Evolutionary conservation across 2,113 vertebrate species (phyloP), one percentile per base, ranked within the genome.

Genomic region (Pyxicephalus adspersus): DNA sequence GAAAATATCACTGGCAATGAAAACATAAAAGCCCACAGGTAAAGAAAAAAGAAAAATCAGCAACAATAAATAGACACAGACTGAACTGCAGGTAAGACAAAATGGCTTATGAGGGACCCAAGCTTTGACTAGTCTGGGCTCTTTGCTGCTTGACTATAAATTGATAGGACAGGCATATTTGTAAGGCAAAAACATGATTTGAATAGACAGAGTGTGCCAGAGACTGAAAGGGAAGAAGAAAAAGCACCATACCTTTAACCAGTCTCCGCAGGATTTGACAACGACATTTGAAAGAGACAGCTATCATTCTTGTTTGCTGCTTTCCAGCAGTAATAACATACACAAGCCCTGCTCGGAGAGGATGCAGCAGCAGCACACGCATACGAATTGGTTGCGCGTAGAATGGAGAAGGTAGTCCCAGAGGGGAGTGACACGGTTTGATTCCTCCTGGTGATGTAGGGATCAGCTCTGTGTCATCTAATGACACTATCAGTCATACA

Each of bases 231-330:
- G 85, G 85, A 72, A 89, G 88, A 77, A 77, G 29, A 79, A 83
- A 88, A 90, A 89, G 81, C 84, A 89, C 88, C 0, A 87, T 98
- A 99, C 97, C 97, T 98, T 99, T 99, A 61, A 95, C 93, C 85
- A 96, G 94, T 88, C 95, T 94, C 92, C 96, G 95, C 90, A 99
- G 94, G 89, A 99, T 98, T 72, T 98, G 97, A 90, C 97, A 99
- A 84, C 97, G 96, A 91, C 97, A 99, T 94, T 98, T 99, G 85
- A 99, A 99, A 87, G 97, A 99, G 91, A 99, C 96, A 83, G 97
- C 97, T 93, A 99, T 98, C 97, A 99, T 99, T 92, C 92, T 95
- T 87, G 89, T 91, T 84, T 85, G 87, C 91, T 89, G 91, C 88
- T 84, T 85, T 76, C 61, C 89, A 83, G 86, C 76, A 88, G 90